Percentiles rank a stretch among this genome's conserved stretches.
Conservation (phyloP, 2,797 vertebrate genomes). For the Poeciliopsis turneri region DNA sequence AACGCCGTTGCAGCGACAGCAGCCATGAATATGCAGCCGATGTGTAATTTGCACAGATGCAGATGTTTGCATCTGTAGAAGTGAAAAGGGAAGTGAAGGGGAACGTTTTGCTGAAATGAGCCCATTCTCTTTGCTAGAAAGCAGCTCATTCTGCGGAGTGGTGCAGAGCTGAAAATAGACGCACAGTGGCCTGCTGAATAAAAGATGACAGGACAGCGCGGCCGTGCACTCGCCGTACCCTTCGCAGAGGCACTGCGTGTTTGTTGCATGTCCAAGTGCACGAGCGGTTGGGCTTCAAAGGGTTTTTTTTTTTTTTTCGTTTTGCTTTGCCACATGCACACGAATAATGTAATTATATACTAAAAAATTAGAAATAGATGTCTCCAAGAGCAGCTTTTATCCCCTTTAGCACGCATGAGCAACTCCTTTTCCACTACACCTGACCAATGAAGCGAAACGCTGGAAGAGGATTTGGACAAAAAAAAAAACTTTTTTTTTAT, state of each 20-base stretch:
- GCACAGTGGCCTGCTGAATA: slow-evolving; percentile 57
- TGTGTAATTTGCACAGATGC: slow-evolving; percentile 48
- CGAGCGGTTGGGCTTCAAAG: slow-evolving; percentile 10
- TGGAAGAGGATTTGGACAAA: slow-evolving; percentile 34
- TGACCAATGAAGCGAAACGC: slow-evolving; percentile 47
- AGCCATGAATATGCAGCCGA: slow-evolving; percentile 64
- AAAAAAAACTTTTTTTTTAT: neutral
- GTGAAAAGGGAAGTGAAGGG: slow-evolving; percentile 35
- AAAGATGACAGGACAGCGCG: slow-evolving; percentile 59
- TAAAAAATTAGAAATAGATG: slow-evolving; percentile 44
- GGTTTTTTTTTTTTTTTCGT: neutral
- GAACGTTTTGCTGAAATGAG: slow-evolving; percentile 52
- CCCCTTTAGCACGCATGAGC: slow-evolving; percentile 50
- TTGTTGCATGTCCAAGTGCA: slow-evolving; percentile 20
- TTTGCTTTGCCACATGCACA: slow-evolving; percentile 12
- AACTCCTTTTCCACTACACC: slow-evolving; percentile 57
- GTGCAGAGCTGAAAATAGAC: slow-evolving; percentile 65
- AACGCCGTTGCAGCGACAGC: slow-evolving; percentile 43
- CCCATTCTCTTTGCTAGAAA: slow-evolving; percentile 56
- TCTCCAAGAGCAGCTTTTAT: slow-evolving; percentile 53
- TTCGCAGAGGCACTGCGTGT: slow-evolving; percentile 35
- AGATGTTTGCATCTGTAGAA: slow-evolving; percentile 19
- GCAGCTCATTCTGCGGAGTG: slow-evolving; percentile 54
- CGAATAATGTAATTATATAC: neutral
- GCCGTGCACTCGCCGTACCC: slow-evolving; percentile 43